Conservation (phyloP, 2,797 vertebrate genomes). For the Gymnoscopelus microlampas region DNA sequence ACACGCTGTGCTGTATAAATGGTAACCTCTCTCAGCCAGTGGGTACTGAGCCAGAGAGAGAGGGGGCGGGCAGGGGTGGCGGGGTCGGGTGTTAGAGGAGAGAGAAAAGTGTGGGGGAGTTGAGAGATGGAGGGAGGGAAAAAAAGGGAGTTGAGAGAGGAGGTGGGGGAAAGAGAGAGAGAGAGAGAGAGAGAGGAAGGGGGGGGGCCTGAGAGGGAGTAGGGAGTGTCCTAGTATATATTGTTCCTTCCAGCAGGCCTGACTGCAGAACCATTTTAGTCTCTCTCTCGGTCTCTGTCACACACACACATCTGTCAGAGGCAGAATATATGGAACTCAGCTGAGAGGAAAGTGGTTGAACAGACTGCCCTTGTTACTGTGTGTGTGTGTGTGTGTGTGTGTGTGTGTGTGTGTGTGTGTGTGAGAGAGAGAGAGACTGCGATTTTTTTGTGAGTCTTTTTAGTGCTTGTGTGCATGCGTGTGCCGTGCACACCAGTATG, state of each 20-base stretch:
- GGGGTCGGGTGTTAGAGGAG: conserved; percentile 19
- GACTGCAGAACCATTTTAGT: too few species aligned
- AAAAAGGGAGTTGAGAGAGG: neutral
- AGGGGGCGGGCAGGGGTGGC: neutral
- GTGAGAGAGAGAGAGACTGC: neutral
- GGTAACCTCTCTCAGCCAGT: neutral
- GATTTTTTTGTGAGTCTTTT: neutral
- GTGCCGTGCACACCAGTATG: neutral
- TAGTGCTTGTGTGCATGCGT: neutral
- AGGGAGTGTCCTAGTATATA: conserved; percentile 32
- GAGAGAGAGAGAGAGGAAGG: neutral
- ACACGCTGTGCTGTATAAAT: conserved; percentile 3
- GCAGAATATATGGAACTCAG: conserved; percentile 7
- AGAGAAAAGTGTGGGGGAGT: neutral
- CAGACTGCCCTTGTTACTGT: conserved; percentile 9
- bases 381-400: conserved; percentile 10
- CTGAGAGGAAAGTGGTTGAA: conserved; percentile 2
- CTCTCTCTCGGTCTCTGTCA: neutral
- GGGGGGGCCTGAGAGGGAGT: conserved; percentile 15
- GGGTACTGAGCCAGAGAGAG: neutral
- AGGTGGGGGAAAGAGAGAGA: conserved; percentile 18
- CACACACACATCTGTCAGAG: neutral
- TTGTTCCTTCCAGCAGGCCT: neutral
- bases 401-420: conserved; percentile 1
- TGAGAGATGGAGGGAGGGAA: neutral